Evolutionary conservation across 2,797 vertebrate species (phyloP), one percentile per base, ranked within the genome.

Genomic region (Columba guinea): DNA sequence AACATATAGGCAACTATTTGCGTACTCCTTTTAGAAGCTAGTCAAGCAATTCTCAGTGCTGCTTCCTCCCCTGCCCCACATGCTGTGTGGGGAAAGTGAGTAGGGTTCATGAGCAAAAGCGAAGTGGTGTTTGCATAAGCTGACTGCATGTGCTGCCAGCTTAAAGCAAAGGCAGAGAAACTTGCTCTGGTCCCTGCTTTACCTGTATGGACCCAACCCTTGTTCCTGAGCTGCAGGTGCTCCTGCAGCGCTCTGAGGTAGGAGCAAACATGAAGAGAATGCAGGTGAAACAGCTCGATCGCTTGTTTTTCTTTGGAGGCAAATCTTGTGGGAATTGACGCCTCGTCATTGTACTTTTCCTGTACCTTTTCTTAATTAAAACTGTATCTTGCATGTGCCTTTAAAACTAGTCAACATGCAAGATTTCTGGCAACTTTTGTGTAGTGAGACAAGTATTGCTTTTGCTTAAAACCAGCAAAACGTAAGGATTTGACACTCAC

Each of bases 331-430:
- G 53, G 71, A 37, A n/a, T 8, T 26, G 32, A 26, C 9, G 18
- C 3, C 46, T 85, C 18, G 21, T 34, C 26, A 19, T 26, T 0
- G 0, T 22, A 10, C 27, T 58, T 55, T 7, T 4, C 74, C 39
- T 48, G 5, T 2, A 7, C 23, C 5, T 84, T 63, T 37, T 30
- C 60, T 62, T 82, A 59, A 34, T 63, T 75, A 85, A 44, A 77
- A 18, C 23, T 71, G 21, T n/a, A 27, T 64, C 58, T 75, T 75
- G 17, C 23, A 9, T 3, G 0, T 16, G 30, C 35, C 39, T 69
- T 63, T 48, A 23, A 28, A n/a, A 73, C 60, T 46, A 11, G 46
- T 37, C 64, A 28, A 0, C 7, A 20, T 19, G 56, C n/a, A 48
- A 34, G 59, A 41, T 59, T 48, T n/a, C 13, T 17, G 37, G 28